These are phyloP conservation scores for Hyphantria cunea DNA, from an alignment of 1,140 invertebrate species.

Conservation along the genomic window DNA sequence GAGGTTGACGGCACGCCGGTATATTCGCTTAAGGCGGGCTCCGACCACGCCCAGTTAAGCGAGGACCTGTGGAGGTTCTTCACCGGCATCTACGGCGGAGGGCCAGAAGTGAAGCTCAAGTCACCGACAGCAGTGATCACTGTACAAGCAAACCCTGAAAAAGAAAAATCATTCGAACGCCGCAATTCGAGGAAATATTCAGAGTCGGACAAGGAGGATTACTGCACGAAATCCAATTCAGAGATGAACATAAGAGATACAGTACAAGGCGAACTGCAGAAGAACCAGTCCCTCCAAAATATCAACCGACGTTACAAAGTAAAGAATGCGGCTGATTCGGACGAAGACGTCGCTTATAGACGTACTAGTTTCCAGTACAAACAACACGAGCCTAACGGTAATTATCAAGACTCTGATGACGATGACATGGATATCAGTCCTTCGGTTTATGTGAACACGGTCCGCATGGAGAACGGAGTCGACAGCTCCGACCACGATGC, in stretches of 20 bases:
- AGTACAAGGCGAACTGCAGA: slow-evolving; percentile 53
- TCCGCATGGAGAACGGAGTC: slow-evolving; percentile 61
- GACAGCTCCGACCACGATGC: slow-evolving; percentile 66
- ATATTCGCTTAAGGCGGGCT: slow-evolving; percentile 81
- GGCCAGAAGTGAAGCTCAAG: slow-evolving; percentile 87
- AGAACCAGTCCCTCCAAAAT: slow-evolving; percentile 76
- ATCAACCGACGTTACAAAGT: slow-evolving; percentile 52
- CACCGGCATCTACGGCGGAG: slow-evolving; percentile 91
- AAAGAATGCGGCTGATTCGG: slow-evolving; percentile 52
- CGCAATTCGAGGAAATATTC: slow-evolving; percentile 54
- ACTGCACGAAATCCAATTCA: slow-evolving; percentile 66
- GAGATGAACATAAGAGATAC: slow-evolving; percentile 60
- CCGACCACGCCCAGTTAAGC: slow-evolving; percentile 92
- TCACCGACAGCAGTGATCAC: slow-evolving; percentile 41
- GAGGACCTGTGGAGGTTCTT: slow-evolving; percentile 94
- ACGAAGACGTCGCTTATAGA: slow-evolving; percentile 61
- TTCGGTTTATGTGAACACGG: slow-evolving; percentile 38
- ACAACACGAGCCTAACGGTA: slow-evolving; percentile 63
- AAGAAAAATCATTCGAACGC: slow-evolving; percentile 25
- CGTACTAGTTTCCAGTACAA: slow-evolving; percentile 49
- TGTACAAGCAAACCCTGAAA: slow-evolving; percentile 6
- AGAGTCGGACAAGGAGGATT: slow-evolving; percentile 67
- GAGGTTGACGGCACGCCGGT: slow-evolving; percentile 61
- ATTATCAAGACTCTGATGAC: slow-evolving; percentile 62
- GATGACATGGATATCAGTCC: slow-evolving; percentile 50